A percentile compares a stretch with the other conserved stretches of the same genome.
phyloP scores from a whole-genome alignment of 2,797 vertebrate species.

The Percopsis omiscomaycus region DNA sequence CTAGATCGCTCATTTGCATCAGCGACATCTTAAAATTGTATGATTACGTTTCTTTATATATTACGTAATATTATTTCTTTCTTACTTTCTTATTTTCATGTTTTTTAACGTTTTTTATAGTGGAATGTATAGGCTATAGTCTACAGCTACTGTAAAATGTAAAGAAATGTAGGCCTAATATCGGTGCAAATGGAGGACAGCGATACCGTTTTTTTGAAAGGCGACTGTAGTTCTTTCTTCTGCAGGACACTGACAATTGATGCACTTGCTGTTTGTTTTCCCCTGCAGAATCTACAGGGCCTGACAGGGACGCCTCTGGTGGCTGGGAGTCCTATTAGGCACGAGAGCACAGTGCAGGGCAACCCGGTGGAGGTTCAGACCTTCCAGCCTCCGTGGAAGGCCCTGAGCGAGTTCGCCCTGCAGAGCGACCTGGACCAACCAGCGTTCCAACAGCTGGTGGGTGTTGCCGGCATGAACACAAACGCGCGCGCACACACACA shows the following conservation, averaged over 20 bases:
- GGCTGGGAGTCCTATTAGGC: constrained; percentile 92
- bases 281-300: constrained; percentile 89
- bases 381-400: constrained; percentile 97
- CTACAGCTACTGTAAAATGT: neutral
- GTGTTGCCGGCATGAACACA: constrained; percentile 10
- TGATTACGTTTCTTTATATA: neutral
- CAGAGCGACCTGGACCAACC: constrained; percentile 97
- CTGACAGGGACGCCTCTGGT: constrained; percentile 95
- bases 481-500: constrained; percentile 2
- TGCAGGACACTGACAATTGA: constrained; percentile 7
- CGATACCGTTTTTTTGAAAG: neutral
- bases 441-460: constrained; percentile 96
- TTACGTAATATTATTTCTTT: neutral
- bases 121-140: neutral
- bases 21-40: neutral
- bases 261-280: constrained; percentile 1
- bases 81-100: neutral
- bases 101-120: neutral
- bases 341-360: constrained; percentile 91
- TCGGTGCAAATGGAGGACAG: too few species aligned
- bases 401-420: constrained; percentile 93
- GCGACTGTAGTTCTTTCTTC: neutral
- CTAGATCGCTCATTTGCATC: neutral
- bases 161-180: neutral
- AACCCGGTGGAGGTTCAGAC: constrained; percentile 97